phyloP scores from a whole-genome alignment of 2,797 vertebrate species.

The Carapus acus region DNA sequence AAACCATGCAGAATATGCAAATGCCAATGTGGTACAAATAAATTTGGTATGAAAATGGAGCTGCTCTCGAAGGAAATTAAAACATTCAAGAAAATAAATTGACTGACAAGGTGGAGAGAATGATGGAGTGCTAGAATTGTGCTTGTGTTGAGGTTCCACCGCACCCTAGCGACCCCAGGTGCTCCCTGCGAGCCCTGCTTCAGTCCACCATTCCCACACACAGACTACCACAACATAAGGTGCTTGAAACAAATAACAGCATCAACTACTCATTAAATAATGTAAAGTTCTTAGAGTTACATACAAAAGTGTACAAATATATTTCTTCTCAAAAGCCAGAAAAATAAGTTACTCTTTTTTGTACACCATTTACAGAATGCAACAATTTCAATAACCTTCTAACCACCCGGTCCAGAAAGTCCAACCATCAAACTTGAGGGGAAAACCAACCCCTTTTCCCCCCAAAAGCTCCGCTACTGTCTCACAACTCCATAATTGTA shows the following conservation, averaged over 20 bases:
- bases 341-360: conserved; percentile 67
- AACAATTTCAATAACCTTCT: conserved; percentile 62
- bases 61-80: conserved; percentile 21
- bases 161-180: conserved; percentile 78
- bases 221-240: conserved; percentile 44
- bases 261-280: conserved; percentile 69
- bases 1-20: conserved; percentile 26
- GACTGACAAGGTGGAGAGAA: conserved; percentile 36
- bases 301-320: conserved; percentile 65
- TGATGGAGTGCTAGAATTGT: conserved; percentile 76
- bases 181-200: conserved; percentile 49
- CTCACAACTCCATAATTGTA: conserved; percentile 98
- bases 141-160: conserved; percentile 80
- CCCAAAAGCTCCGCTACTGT: conserved; percentile 60
- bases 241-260: conserved; percentile 56
- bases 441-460: conserved; percentile 79
- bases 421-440: conserved; percentile 77
- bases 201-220: conserved; percentile 70
- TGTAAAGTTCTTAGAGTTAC: conserved; percentile 41
- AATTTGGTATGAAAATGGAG: not conserved
- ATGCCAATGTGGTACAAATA: conserved; percentile 11
- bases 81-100: not conserved
- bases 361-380: conserved; percentile 68
- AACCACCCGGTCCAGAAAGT: conserved; percentile 67
- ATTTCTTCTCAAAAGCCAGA: conserved; percentile 47